These are phyloP conservation scores for Notiomystis cincta DNA, from an alignment of 2,113 vertebrate genomes.

Conservation along the genomic window DNA sequence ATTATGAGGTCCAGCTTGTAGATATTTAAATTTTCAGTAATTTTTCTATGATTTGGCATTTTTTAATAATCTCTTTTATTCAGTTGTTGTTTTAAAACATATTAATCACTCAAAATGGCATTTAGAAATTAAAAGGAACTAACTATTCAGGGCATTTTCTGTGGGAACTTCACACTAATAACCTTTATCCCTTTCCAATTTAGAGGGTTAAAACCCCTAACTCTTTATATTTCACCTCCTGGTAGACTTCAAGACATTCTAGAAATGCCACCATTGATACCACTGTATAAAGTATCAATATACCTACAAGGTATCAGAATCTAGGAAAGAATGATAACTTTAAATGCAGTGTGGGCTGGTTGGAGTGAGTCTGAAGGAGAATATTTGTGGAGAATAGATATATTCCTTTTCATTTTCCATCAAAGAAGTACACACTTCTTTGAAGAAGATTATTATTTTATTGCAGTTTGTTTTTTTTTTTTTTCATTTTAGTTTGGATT, in stretches of 20 bases:
- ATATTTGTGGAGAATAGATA: not conserved
- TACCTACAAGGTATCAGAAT: not conserved
- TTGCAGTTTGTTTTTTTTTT: no score
- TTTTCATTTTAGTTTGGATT: not conserved
- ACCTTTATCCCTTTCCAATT: not conserved
- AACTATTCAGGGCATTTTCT: not conserved
- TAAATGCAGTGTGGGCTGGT: not conserved
- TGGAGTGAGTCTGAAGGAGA: not conserved
- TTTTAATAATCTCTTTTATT: not conserved
- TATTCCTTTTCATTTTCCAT: not conserved
- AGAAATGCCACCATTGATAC: not conserved
- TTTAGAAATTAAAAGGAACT: not conserved
- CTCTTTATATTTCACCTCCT: not conserved
- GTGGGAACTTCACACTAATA: not conserved
- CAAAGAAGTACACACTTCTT: not conserved
- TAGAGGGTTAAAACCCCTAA: accelerated
- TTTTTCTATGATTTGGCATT: not conserved
- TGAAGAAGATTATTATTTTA: not conserved
- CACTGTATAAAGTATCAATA: not conserved
- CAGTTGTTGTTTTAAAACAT: not conserved
- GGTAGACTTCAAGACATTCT: not conserved
- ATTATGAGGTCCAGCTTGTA: not conserved
- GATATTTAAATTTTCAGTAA: not conserved
- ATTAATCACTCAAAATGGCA: not conserved
- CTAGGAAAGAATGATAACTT: not conserved